Conservation (phyloP, 2,888 invertebrate genomes). For the Hanleya hanleyi region DNA sequence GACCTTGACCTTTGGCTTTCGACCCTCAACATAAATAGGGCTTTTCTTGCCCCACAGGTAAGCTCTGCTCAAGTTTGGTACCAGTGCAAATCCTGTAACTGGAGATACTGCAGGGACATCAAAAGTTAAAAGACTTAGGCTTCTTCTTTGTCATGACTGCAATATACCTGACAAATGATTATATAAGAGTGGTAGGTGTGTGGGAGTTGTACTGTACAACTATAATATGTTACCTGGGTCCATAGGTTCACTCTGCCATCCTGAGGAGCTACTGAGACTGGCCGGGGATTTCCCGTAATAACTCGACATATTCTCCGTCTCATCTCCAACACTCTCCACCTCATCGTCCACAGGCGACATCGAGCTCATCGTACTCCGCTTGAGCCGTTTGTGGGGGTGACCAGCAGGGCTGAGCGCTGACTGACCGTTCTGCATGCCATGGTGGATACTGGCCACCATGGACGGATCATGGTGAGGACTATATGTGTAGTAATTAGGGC, state of each 20-base stretch:
- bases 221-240: slow-evolving; percentile 61
- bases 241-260: slow-evolving; percentile 76
- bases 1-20: no score
- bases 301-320: slow-evolving; percentile 71
- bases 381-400: slow-evolving; percentile 75
- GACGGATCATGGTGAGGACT: slow-evolving; percentile 80
- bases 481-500: slow-evolving; percentile 86
- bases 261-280: slow-evolving; percentile 65
- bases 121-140: no score
- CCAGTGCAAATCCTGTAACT: no score
- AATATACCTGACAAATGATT: no score
- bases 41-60: no score
- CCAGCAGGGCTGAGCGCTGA: slow-evolving; percentile 74
- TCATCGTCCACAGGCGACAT: slow-evolving; percentile 77
- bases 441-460: slow-evolving; percentile 48
- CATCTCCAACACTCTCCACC: slow-evolving; percentile 74
- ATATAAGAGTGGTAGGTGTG: no score
- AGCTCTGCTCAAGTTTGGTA: no score
- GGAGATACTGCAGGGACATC: no score
- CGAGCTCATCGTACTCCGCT: slow-evolving; percentile 71
- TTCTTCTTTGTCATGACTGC: no score
- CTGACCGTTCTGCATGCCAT: slow-evolving; percentile 61
- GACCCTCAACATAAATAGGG: no score
- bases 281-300: slow-evolving; percentile 77
- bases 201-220: no score